These are phyloP conservation scores for Acanthopagrus latus DNA, from an alignment of 2,797 vertebrate genomes.

Conservation along the genomic window DNA sequence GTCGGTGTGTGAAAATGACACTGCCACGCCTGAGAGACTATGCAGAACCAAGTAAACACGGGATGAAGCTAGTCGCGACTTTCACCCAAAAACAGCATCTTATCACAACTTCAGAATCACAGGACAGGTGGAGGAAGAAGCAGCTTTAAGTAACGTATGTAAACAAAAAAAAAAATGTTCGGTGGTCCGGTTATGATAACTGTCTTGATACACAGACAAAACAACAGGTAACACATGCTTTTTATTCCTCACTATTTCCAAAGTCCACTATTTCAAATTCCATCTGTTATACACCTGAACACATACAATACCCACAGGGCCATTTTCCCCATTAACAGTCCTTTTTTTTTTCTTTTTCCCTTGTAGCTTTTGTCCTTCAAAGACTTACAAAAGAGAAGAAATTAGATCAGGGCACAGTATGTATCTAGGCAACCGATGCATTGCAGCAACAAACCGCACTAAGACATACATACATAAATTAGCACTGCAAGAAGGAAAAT, in stretches of 20 bases:
- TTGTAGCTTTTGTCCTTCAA: constrained; percentile 34
- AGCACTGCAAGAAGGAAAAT: not conserved
- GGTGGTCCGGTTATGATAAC: not conserved
- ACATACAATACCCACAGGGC: constrained; percentile 3
- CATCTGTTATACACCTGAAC: constrained; percentile 7
- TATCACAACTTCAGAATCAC: not conserved
- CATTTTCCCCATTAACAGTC: constrained; percentile 12
- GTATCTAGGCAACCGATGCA: constrained; percentile 37
- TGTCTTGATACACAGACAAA: not conserved
- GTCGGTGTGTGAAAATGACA: constrained; percentile 8
- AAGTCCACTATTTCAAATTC: constrained; percentile 14
- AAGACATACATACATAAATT: not conserved
- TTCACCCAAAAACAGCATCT: constrained; percentile 4
- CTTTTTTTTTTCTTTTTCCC: constrained; percentile 31
- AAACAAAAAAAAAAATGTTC: not conserved
- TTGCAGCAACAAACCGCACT: constrained; percentile 10
- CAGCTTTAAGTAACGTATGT: not conserved
- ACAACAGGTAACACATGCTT: not conserved
- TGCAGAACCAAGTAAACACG: not conserved
- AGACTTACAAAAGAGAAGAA: constrained; percentile 5
- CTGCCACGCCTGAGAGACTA: not conserved
- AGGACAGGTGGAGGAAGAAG: not conserved
- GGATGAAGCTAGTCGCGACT: not conserved
- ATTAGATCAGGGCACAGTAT: constrained; percentile 10
- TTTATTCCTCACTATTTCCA: not conserved